Evolutionary conservation across 2,113 vertebrate species (phyloP).

Genomic region (Elephas maximus): DNA sequence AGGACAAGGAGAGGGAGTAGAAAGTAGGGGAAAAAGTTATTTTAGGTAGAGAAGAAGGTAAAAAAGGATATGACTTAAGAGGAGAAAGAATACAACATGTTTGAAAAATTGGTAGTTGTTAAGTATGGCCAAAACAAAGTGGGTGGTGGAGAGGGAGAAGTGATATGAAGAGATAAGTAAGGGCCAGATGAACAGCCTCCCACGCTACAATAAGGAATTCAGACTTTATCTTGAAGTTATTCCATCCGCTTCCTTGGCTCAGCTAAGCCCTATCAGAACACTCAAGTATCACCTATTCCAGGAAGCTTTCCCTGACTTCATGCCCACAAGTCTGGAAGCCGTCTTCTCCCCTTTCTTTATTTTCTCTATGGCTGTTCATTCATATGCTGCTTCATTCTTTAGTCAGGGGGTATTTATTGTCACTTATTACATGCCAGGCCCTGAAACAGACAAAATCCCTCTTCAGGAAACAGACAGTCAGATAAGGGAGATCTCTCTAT

Average conservation of each 20-base stretch:
- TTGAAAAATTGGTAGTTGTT: not conserved
- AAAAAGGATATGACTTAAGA: not conserved
- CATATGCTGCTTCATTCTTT: not conserved
- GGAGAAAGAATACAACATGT: not conserved
- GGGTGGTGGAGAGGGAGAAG: not conserved
- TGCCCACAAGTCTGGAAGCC: not conserved
- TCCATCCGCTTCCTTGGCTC: not conserved
- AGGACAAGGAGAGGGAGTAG: not conserved
- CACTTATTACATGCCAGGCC: not conserved
- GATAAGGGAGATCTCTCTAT: no score
- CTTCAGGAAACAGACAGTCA: no score
- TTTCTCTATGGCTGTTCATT: not conserved
- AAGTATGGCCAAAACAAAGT: not conserved
- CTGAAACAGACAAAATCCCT: no score
- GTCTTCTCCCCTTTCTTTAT: not conserved
- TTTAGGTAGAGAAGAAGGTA: not conserved
- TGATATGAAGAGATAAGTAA: not conserved
- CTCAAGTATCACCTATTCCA: not conserved
- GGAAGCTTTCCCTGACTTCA: slow-evolving; percentile 26
- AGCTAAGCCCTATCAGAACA: slow-evolving; percentile 5
- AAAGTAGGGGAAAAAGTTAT: not conserved
- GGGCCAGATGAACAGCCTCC: not conserved
- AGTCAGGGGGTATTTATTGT: not conserved
- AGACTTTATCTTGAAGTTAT: slow-evolving; percentile 19
- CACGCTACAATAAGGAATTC: not conserved